phyloP scores from a whole-genome alignment of 2,113 vertebrate species.

The Hippoglossus stenolepis region DNA sequence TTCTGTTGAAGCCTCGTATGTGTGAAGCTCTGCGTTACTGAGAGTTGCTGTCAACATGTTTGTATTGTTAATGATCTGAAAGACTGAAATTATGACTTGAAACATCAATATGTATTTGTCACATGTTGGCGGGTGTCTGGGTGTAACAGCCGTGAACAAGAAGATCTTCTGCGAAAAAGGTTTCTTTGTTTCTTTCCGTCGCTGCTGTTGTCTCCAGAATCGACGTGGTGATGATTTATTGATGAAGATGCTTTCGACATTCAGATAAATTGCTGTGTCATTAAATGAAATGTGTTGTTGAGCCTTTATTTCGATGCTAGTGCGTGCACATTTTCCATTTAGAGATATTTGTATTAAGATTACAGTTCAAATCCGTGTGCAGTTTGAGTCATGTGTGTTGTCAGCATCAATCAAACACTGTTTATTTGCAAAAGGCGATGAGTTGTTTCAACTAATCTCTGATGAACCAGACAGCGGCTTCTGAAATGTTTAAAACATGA shows the following conservation, averaged over 20 bases:
- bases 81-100: no score
- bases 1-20: no score
- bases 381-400: neutral
- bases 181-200: slow-evolving; percentile 1
- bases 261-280: slow-evolving; percentile 1
- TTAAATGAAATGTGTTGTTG: neutral
- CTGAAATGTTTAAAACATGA: no score
- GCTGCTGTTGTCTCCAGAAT: slow-evolving; percentile 7
- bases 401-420: no score
- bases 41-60: no score
- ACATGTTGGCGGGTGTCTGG: neutral
- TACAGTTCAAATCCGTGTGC: neutral
- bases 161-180: neutral
- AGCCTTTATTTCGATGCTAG: slow-evolving; percentile 25
- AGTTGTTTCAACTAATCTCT: no score
- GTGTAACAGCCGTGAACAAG: neutral
- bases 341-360: slow-evolving; percentile 62
- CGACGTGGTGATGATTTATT: neutral
- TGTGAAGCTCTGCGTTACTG: no score
- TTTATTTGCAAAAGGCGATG: no score
- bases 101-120: neutral
- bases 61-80: no score
- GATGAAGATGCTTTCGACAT: neutral
- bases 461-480: no score
- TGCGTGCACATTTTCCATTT: slow-evolving; percentile 23